A percentile compares a stretch with the other conserved stretches of the same genome.
These are phyloP conservation scores for Saturnia pavonia DNA, from an alignment of 2,888 invertebrate species.

Conservation along the genomic window DNA sequence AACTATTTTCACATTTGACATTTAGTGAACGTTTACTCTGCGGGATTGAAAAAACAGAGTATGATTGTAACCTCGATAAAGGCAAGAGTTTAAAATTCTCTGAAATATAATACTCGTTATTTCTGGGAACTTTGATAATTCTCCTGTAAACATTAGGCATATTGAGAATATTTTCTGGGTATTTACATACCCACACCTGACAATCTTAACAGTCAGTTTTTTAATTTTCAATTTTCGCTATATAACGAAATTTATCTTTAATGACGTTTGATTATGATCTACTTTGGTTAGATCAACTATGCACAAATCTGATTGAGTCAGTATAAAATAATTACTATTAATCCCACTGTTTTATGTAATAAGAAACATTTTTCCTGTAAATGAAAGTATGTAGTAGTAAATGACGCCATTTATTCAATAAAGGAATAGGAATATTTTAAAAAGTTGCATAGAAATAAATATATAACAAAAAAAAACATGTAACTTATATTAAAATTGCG, in stretches of 20 bases:
- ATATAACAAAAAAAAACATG: not conserved
- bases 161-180: not conserved
- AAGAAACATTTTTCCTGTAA: not conserved
- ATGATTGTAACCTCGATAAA: constrained; percentile 26
- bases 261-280: not conserved
- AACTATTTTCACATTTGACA: not conserved
- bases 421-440: not conserved
- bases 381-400: not conserved
- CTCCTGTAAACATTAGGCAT: not conserved
- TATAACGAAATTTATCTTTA: not conserved
- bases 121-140: not conserved
- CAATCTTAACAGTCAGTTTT: not conserved
- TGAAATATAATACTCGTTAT: not conserved
- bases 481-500: not conserved
- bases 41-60: not conserved
- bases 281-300: not conserved
- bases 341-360: not conserved
- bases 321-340: not conserved
- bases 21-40: too few species aligned
- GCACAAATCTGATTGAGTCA: not conserved
- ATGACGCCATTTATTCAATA: not conserved
- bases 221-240: not conserved
- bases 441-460: not conserved
- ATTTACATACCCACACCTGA: not conserved
- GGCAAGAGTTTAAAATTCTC: not conserved